Base-by-base conservation (phyloP, 2,797 vertebrate genomes). In the Podarcis siculus region DNA sequence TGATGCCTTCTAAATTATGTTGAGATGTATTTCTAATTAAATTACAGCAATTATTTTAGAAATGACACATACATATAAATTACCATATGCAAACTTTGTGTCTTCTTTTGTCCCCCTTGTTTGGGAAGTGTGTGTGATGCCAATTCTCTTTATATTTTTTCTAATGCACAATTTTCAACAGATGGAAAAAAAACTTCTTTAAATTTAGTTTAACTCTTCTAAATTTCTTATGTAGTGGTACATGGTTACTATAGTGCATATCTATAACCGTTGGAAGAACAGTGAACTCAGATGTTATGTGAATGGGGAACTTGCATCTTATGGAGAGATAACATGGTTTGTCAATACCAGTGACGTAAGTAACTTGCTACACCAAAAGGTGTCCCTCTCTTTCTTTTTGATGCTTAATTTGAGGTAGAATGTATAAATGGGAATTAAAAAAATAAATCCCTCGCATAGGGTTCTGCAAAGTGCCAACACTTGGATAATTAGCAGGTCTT, bases 211-310 rank as follows among this genome's bases (percentile, higher is more conserved):
- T 49, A 73, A 87, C 0, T 80, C 3, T 79, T 92, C 6, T 66
- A 88, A 82, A 89, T 90, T 92, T 94, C 5, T 93, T 85, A 80
- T 95, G 80, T 94, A 99, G 99, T 99, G 99, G 99, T 99, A 99
- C 94, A 99, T 99, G 99, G 98, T 99, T 95, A 98, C 98, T 13
- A 97, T 99, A 76, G 98, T 99, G 82, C 98, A 99, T 89, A 92
- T 98, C 96, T 99, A 99, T 94, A 99, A 99, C 93, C 98, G 99
- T 83, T 99, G 99, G 99, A 99, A 99, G 96, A 99, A 99, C 94
- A 99, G 98, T 85, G 99, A 99, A 80, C 98, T 99, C 77, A 98
- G 98, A 91, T 99, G 99, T 96, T 99, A 97, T 0, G 99, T 99
- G 89, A 99, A 99, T 5, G 99, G 99, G 1, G 98, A 99, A 4